Base-by-base conservation (phyloP, 2,888 invertebrate species). In the Allophyes oxyacanthae region DNA sequence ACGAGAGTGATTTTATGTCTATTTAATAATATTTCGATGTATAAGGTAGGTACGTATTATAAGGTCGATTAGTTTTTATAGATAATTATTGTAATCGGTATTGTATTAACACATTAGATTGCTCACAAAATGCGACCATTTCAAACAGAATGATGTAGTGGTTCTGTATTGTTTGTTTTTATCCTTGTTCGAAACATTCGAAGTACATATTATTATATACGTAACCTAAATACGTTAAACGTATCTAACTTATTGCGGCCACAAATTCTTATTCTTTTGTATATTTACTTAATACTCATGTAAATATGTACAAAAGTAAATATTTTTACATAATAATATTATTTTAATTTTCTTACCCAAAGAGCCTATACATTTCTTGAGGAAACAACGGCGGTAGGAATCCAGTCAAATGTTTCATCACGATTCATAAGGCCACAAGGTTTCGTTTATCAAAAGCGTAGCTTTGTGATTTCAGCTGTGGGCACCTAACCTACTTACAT, bases 221-320 rank as follows among this genome's bases (percentile, higher is more conserved):
- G 69, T 74, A 69, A 69, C 48, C 45, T 55, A 49, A 55, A 59
- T 63, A 58, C 52, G 62, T 67, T 51, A 55, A 67, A 65, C 67
- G 67, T 74, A 67, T 64, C 42, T 64, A 62, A 52, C 53, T 52
- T 65, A 48, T 41, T 60, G 59, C 37, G 64, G 70, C 68, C 61
- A 70, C 64, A 54, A 58, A 61, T 58, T 64, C 32, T 61, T 55
- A 59, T 70, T 65, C 36, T 61, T 72, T 72, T 78, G 72, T 77
- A 71, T 74, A 75, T 70, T 75, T 71, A 50, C 42, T 64, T 69
- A 51, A 60, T 57, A 66, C 44, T 62, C 48, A 41, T 90, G 90
- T 91, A 90, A 87, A 90, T 89, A 91, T 89, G 89, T 90, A 88
- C 76, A 87, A 86, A 86, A 88, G 78, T 90, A 89, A 91, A 92